A percentile compares a stretch with the other conserved stretches of the same genome.
Conservation (phyloP, 1,140 invertebrate genomes). For the Apis florea region DNA sequence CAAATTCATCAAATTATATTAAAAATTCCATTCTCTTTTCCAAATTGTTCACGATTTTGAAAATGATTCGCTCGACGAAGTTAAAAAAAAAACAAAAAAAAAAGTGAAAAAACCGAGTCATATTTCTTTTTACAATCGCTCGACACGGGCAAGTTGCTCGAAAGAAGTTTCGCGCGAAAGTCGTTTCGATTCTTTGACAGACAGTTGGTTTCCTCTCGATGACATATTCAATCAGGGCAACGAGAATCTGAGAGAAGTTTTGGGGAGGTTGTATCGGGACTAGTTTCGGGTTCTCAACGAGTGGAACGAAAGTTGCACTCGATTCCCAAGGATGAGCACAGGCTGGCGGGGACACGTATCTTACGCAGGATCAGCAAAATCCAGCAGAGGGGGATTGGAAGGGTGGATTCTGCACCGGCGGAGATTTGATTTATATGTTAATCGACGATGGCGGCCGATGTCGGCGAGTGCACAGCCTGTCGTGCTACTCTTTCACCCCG, state of each 20-base stretch:
- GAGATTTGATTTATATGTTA: constrained; percentile 71
- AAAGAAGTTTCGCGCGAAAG: neutral
- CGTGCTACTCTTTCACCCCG: constrained; percentile 44
- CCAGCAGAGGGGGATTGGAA: neutral
- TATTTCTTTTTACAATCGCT: no score
- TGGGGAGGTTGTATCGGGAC: constrained; percentile 3
- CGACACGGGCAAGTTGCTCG: neutral
- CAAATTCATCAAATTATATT: no score
- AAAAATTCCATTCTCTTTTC: no score
- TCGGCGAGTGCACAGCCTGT: constrained; percentile 46
- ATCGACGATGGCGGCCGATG: constrained; percentile 59
- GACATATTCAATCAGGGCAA: constrained; percentile 37
- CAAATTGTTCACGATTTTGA: neutral
- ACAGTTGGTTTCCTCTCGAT: neutral
- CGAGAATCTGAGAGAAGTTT: neutral
- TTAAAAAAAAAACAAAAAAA: no score
- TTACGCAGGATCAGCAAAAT: constrained; percentile 32
- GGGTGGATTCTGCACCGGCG: constrained; percentile 11
- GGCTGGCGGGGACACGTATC: constrained; percentile 46
- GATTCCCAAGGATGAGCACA: constrained; percentile 4
- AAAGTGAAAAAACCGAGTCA: neutral
- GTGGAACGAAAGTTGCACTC: neutral
- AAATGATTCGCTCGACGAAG: neutral
- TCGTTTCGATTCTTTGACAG: neutral
- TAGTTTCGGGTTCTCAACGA: constrained; percentile 12